Evolutionary conservation across 2,888 invertebrate species (phyloP), one percentile per base, ranked within the genome.

Genomic region (Euspilapteryx auroguttella): DNA sequence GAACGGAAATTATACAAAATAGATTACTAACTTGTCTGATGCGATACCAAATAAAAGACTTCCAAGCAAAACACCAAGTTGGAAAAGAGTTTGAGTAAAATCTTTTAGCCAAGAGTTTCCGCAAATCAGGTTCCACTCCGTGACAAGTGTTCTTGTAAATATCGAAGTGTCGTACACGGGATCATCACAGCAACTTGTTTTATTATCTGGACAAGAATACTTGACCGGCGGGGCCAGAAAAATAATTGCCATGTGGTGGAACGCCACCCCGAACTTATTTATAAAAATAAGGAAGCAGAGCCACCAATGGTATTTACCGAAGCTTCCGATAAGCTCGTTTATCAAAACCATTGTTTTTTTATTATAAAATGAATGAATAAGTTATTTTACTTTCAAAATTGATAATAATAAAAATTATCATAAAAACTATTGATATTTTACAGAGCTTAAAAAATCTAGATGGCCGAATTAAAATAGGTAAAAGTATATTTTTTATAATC

Each of bases 101-200:
- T 85, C 83, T 20, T 82, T 81, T 32, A 87, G 57, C 56, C 83
- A 81, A 3, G 71, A 58, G 13, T 71, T 75, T 17, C 78, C 66
- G 49, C 88, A 89, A 12, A 87, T 83, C 33, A 90, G 63, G 49
- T 84, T 75, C 85, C 86, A 90, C 78, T 89, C 83, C 2, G 80
- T 83, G 17, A 82, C 69, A 24, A 88, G 85, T 1, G 87, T 88
- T 40, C 81, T 80, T 4, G 71, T 57, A 47, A 87, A 89, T 25
- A 80, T 44, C 20, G 71, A 75, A 39, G 58, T 81, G 45, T 87
- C 79, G 45, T 79, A 87, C 4, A 75, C 55, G 30, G 81, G 75
- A 33, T 64, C 48, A 1, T 71, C 55, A 41, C 86, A 86, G 25
- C 59, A 51, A 39, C 80, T 80, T 3, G 40, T 29, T 23, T 25